Conservation (phyloP, 2,888 invertebrate genomes). For the Hydrotaea diabolus region DNA sequence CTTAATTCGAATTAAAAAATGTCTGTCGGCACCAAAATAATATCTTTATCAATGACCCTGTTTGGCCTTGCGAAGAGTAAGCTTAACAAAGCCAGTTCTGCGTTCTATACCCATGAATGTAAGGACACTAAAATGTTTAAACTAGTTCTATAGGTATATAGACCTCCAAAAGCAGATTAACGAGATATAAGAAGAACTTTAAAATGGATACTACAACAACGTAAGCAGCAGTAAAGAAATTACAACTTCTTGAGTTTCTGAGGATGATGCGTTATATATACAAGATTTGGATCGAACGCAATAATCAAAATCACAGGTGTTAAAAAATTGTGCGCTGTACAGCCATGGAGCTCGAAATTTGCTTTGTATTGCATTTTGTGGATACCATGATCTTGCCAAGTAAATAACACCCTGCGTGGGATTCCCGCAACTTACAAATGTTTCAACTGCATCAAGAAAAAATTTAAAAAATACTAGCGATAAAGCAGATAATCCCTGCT, state of each 20-base stretch:
- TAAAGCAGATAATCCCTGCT: neutral
- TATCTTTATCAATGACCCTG: neutral
- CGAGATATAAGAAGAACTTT: neutral
- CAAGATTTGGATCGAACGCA: neutral
- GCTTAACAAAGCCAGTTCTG: neutral
- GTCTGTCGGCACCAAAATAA: neutral
- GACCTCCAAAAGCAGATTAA: neutral
- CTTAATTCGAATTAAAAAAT: neutral
- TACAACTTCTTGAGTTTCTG: neutral
- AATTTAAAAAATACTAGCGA: neutral
- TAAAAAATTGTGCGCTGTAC: constrained; percentile 8
- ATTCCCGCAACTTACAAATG: neutral
- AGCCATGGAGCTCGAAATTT: constrained; percentile 10
- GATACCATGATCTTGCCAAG: neutral
- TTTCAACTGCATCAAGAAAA: neutral
- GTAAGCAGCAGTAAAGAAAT: neutral
- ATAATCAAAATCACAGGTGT: neutral
- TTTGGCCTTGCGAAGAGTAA: neutral
- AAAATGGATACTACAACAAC: neutral
- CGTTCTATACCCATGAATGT: neutral
- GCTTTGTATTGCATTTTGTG: neutral
- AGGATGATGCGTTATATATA: neutral
- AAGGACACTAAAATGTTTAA: neutral
- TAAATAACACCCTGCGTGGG: neutral
- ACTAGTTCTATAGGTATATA: neutral